Conservation (phyloP, 1,140 invertebrate species). For the Euwallacea fornicatus region DNA sequence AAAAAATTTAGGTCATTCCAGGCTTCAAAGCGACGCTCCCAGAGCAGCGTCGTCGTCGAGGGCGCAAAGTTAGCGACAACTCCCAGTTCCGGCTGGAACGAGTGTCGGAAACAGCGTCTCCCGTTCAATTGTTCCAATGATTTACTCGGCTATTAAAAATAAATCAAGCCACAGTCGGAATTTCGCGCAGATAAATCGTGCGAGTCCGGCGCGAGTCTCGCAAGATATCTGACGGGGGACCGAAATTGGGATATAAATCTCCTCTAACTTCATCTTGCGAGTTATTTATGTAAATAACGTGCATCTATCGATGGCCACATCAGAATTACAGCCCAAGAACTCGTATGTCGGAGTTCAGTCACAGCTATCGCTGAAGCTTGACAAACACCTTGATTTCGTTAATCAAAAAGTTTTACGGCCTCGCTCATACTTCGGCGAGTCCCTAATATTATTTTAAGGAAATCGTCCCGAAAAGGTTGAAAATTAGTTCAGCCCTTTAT, state of each 20-base stretch:
- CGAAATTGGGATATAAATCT: constrained; percentile 31
- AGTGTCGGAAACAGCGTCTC: constrained; percentile 30
- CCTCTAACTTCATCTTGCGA: constrained; percentile 3
- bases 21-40: too few relatives aligned
- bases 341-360: too few relatives aligned
- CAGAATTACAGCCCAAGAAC: too few relatives aligned
- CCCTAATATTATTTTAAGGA: too few relatives aligned
- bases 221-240: constrained; percentile 14
- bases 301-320: background rate
- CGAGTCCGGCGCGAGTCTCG: constrained; percentile 15
- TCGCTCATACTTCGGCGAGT: too few relatives aligned
- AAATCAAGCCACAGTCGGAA: constrained; percentile 31
- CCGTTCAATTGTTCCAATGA: constrained; percentile 30
- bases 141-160: constrained; percentile 31
- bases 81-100: constrained; percentile 6
- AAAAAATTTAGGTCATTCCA: too few relatives aligned
- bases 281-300: constrained; percentile 19
- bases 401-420: too few relatives aligned
- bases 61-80: constrained; percentile 11
- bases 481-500: too few relatives aligned
- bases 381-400: too few relatives aligned
- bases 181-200: constrained; percentile 25
- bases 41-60: too few relatives aligned
- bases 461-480: too few relatives aligned
- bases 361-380: too few relatives aligned